phyloP scores from a whole-genome alignment of 2,888 invertebrate genomes.

The Schrankia costaestrigalis region DNA sequence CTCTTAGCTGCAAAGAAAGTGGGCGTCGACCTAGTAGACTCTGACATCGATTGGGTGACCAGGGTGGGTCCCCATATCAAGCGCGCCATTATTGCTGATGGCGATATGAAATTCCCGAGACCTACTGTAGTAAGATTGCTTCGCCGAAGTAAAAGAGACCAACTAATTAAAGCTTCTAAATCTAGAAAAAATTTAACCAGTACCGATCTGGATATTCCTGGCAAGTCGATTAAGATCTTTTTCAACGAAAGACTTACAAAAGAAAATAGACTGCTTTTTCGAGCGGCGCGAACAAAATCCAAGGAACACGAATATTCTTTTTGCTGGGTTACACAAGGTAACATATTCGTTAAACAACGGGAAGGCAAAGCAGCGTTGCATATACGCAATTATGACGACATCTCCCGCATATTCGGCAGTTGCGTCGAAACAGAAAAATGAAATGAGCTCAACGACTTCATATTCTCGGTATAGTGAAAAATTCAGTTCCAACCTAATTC shows the following conservation, averaged over 20 bases:
- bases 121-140: constrained; percentile 20
- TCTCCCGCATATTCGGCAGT: too few relatives aligned
- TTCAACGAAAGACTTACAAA: constrained; percentile 21
- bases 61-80: constrained; percentile 11
- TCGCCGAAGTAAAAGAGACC: constrained; percentile 15
- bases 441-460: too few relatives aligned
- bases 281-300: constrained; percentile 10
- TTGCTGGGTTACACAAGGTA: constrained; percentile 18
- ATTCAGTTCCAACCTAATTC: too few relatives aligned
- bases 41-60: constrained; percentile 16
- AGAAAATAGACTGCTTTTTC: constrained; percentile 23
- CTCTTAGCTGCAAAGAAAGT: constrained; percentile 12
- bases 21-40: constrained; percentile 16
- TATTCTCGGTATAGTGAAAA: too few relatives aligned
- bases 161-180: constrained; percentile 24
- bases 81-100: background rate
- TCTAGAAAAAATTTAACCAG: constrained; percentile 15
- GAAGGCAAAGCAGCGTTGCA: constrained; percentile 12
- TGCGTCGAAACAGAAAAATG: too few relatives aligned
- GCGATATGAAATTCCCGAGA: constrained; percentile 5
- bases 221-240: constrained; percentile 6
- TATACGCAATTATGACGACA: too few relatives aligned
- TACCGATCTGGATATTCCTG: constrained; percentile 10
- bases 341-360: constrained; percentile 12
- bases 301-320: constrained; percentile 9